phyloP scores from a whole-genome alignment of 1,140 invertebrate genomes.

The Drosophila insularis region DNA sequence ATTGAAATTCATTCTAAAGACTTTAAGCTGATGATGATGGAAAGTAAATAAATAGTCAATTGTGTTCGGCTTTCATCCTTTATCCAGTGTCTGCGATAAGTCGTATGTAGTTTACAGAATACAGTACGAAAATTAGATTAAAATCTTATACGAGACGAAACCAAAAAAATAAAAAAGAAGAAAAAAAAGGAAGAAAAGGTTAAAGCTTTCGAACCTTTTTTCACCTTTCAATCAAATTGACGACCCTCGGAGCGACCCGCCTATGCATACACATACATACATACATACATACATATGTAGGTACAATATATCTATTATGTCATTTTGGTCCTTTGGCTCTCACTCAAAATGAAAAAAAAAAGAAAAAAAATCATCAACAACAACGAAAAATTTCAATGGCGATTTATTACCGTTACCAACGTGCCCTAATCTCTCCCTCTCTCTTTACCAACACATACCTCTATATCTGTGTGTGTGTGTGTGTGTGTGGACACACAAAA shows the following conservation, averaged over 20 bases:
- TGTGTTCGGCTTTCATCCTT: too few relatives aligned
- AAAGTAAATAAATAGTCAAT: too few relatives aligned
- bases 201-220: constrained; percentile 1
- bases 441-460: neutral
- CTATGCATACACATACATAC: neutral
- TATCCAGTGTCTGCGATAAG: neutral
- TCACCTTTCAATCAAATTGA: constrained; percentile 3
- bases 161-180: neutral
- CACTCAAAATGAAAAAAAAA: neutral
- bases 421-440: constrained; percentile 22
- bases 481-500: constrained; percentile 45
- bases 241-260: neutral
- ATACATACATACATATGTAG: neutral
- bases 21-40: too few relatives aligned
- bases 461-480: neutral
- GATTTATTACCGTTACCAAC: constrained; percentile 72
- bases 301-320: constrained; percentile 1
- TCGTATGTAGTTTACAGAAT: too few relatives aligned
- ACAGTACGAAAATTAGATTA: neutral
- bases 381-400: constrained; percentile 65
- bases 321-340: neutral
- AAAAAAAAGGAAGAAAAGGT: neutral
- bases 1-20: too few relatives aligned
- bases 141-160: neutral
- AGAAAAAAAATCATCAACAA: constrained; percentile 6